Base-by-base conservation (phyloP, 64 coral and sea anemone species). In the Dendrophyllia cribrosa region DNA sequence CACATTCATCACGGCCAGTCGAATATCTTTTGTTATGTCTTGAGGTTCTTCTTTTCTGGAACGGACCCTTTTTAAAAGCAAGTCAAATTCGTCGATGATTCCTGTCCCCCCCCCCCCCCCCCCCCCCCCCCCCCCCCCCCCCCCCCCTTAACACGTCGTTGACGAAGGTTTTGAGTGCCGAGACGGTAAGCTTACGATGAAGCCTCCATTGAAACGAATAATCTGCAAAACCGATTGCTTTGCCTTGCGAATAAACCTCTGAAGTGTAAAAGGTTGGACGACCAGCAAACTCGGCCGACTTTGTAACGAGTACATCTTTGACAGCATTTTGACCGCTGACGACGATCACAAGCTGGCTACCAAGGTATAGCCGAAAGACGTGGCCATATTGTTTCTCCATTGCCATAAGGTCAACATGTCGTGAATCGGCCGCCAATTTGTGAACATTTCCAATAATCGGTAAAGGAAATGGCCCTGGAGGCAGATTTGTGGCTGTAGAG, bases 1-100 rank as follows among this genome's bases (percentile, higher is more conserved):
- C 7, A 95, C 88, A 66, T 95, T 95, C 52, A 81, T 91, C 22
- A 95, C 82, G 20, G 89, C 88, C 58, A 91, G 70, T 25, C 66
- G 61, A 65, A 95, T 73, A 25, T 84, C 78, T 85, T 91, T 91
- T 6, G 49, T 65, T 12, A 86, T 51, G 48, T 74, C 71, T 5
- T 24, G 59, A 8, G 71, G 34, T 34, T 90, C 24, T 51, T 51
- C 88, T 7, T 90, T 77, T 43, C 52, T n/a, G 51, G 11, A 47
- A 25, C 51, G 61, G 9, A 90, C 74, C 19, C 76, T 65, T 59
- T 81, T 70, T 48, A 75, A 68, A 17, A 90, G 88, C 2, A 68
- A 58, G 24, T 68, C 74, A 25, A 90, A 21, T 44, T 90, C 88
- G 16, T 79, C 34, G 3, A 56, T 19, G 46, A 90, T 90, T 2